phyloP scores from a whole-genome alignment of 2,888 invertebrate genomes.

The Leptopilina drosophilae region DNA sequence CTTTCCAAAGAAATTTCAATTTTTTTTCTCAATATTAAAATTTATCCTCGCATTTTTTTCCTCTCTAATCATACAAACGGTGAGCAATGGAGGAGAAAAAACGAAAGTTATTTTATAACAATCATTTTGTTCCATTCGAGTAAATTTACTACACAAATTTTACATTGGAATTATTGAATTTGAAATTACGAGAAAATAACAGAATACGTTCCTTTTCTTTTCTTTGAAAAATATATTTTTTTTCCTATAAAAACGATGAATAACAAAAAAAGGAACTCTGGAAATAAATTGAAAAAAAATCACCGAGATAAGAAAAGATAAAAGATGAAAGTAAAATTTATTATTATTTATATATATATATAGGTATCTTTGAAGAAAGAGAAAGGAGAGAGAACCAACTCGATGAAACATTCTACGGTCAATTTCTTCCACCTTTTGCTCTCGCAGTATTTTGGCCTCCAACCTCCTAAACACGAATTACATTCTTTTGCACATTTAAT shows the following conservation, averaged over 20 bases:
- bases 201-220: neutral
- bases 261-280: neutral
- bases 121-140: neutral
- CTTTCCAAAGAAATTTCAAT: no score
- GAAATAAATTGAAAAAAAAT: neutral
- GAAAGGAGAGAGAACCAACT: neutral
- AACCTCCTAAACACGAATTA: slow-evolving; percentile 16
- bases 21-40: no score
- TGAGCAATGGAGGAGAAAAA: neutral
- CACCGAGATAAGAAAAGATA: neutral
- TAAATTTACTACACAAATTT: no score
- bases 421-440: slow-evolving; percentile 1
- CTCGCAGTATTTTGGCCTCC: neutral
- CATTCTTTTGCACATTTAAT: slow-evolving; percentile 19
- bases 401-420: neutral
- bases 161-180: no score
- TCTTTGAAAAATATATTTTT: neutral
- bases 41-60: no score
- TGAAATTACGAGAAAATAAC: neutral
- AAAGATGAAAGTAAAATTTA: slow-evolving; percentile 9
- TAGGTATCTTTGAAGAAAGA: neutral
- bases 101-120: neutral
- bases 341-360: neutral
- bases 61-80: neutral
- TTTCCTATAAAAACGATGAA: no score